Percentiles rank a stretch among this genome's conserved stretches.
phyloP scores from a whole-genome alignment of 2,797 vertebrate species.

The Erpetoichthys calabaricus region DNA sequence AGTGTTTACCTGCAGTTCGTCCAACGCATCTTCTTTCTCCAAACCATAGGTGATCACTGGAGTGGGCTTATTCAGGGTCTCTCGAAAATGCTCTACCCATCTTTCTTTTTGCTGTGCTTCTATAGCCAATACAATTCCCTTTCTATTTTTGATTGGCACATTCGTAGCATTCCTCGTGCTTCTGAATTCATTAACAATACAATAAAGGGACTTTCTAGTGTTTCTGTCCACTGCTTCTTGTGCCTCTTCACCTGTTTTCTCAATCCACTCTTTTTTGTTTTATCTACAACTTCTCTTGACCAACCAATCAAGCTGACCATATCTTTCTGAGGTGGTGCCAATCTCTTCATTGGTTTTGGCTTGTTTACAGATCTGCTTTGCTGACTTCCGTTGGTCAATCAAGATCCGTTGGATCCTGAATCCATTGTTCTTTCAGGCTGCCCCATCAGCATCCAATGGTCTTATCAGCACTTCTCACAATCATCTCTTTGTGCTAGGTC shows the following conservation, averaged over 20 bases:
- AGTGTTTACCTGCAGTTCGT: constrained; percentile 6
- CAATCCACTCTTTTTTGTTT: constrained; percentile 9
- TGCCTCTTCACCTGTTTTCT: constrained; percentile 12
- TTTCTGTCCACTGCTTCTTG: constrained; percentile 11
- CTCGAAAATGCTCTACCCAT: constrained; percentile 6
- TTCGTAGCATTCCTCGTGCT: constrained; percentile 8
- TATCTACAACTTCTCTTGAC: neutral
- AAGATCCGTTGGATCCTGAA: no score
- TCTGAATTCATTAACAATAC: constrained; percentile 11
- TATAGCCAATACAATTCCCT: neutral
- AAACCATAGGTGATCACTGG: constrained; percentile 8
- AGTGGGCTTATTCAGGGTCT: neutral
- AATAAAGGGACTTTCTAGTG: constrained; percentile 6
- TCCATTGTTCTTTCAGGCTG: no score
- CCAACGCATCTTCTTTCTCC: constrained; percentile 4
- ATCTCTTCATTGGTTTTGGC: no score
- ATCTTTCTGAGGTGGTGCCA: no score
- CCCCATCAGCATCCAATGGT: no score
- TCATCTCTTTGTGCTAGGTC: no score
- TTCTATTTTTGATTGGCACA: constrained; percentile 3
- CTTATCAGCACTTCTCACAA: no score
- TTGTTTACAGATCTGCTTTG: no score
- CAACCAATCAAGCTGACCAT: no score
- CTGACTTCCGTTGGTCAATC: no score
- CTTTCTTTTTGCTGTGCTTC: constrained; percentile 10